These are phyloP conservation scores for Neotragus moschatus DNA, from an alignment of 2,113 vertebrate species.

Conservation along the genomic window DNA sequence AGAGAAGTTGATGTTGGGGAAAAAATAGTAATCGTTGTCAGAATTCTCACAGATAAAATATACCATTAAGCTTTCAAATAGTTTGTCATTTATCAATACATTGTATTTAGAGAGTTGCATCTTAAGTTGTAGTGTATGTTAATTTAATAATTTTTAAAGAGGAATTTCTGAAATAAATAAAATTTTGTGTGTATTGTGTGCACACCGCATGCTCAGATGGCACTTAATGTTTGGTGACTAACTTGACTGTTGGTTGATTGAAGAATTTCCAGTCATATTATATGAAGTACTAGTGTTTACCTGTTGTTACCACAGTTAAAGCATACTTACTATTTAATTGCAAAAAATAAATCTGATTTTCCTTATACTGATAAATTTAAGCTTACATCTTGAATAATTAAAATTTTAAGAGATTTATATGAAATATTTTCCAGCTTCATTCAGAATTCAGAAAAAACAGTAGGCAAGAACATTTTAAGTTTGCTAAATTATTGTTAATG, in stretches of 20 bases:
- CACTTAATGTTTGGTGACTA: background rate
- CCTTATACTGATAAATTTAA: slow-evolving; percentile 20
- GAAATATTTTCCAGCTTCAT: background rate
- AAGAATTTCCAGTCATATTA: background rate
- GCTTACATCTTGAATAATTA: background rate
- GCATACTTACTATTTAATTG: background rate
- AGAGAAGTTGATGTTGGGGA: slow-evolving; percentile 24
- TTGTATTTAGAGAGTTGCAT: slow-evolving; percentile 9
- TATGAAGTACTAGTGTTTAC: background rate
- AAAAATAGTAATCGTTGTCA: slow-evolving; percentile 46
- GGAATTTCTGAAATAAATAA: slow-evolving; percentile 1
- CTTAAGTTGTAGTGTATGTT: slow-evolving; percentile 34
- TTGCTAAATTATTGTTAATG: background rate
- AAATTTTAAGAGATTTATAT: background rate
- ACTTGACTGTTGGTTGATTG: background rate
- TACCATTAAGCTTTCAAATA: slow-evolving; percentile 39
- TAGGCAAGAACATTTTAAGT: background rate
- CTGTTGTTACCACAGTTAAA: background rate
- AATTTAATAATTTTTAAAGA: slow-evolving; percentile 34
- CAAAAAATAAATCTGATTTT: slow-evolving; percentile 21
- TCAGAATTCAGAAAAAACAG: slow-evolving; percentile 24
- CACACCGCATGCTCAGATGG: background rate
- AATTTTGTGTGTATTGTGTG: background rate
- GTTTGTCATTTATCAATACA: slow-evolving; percentile 38
- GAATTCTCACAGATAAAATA: slow-evolving; percentile 46